These are phyloP conservation scores for Epinotia bilunana DNA, from an alignment of 2,888 invertebrate genomes.

Conservation along the genomic window DNA sequence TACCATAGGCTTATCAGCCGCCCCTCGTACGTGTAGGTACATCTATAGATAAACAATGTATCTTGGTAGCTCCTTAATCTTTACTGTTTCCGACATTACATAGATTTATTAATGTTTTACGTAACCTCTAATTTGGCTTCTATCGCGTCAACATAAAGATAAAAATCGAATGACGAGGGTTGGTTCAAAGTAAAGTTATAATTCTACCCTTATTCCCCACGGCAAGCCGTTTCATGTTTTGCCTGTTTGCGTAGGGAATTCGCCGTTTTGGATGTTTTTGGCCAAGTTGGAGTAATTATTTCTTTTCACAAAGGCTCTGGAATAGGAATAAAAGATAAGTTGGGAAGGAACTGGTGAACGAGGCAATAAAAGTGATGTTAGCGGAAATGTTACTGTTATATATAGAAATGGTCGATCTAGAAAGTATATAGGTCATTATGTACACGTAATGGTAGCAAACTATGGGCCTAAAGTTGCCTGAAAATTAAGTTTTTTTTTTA, in stretches of 20 bases:
- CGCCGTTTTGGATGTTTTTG: slow-evolving; percentile 30
- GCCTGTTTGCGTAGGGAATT: slow-evolving; percentile 26
- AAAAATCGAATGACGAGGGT: slow-evolving; percentile 14
- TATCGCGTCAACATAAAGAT: slow-evolving; percentile 3
- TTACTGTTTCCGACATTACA: slow-evolving; percentile 32
- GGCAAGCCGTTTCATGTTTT: slow-evolving; percentile 36
- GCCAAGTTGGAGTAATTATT: slow-evolving; percentile 34
- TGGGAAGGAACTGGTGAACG: background rate
- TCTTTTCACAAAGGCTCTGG: slow-evolving; percentile 15
- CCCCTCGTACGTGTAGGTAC: too few species aligned
- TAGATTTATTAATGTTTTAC: slow-evolving; percentile 25
- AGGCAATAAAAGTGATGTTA: slow-evolving; percentile 12
- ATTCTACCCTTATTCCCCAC: slow-evolving; percentile 43
- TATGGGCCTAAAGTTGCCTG: too few species aligned
- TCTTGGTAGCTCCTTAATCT: slow-evolving; percentile 28
- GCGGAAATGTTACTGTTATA: background rate
- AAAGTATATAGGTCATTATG: background rate
- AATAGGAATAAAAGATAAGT: slow-evolving; percentile 13
- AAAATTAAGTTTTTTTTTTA: too few species aligned
- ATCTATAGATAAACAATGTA: slow-evolving; percentile 10
- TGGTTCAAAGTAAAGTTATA: slow-evolving; percentile 49
- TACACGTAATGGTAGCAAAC: too few species aligned
- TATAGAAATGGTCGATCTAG: background rate
- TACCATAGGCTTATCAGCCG: too few species aligned
- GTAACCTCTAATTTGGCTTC: background rate